phyloP scores from a whole-genome alignment of 1,140 invertebrate genomes.

The Thaumetopoea pityocampa region DNA sequence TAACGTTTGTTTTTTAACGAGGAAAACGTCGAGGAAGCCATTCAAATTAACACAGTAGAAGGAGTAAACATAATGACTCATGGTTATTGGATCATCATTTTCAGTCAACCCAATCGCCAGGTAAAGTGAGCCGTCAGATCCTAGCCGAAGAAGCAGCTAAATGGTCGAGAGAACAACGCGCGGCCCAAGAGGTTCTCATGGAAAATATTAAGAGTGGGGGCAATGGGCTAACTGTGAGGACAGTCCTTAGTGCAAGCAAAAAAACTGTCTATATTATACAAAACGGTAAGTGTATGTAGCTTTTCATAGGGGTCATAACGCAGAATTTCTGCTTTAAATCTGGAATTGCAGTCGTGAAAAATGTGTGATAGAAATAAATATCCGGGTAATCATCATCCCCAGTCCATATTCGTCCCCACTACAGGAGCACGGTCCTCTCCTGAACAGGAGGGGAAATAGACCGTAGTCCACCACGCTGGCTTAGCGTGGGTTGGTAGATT shows the following conservation, averaged over 20 bases:
- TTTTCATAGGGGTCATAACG: no score
- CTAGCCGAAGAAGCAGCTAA: constrained; percentile 63
- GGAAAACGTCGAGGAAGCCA: no score
- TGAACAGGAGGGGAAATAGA: no score
- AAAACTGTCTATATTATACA: constrained; percentile 64
- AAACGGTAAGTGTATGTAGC: constrained; percentile 36
- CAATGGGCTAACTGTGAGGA: constrained; percentile 61
- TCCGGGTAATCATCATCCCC: no score
- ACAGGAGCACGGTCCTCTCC: no score
- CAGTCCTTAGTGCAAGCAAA: constrained; percentile 39
- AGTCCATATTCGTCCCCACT: no score
- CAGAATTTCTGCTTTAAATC: no score
- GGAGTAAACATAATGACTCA: background rate
- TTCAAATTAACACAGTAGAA: background rate
- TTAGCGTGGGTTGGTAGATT: no score
- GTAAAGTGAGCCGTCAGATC: constrained; percentile 61
- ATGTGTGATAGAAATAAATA: no score
- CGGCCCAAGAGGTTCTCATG: constrained; percentile 64
- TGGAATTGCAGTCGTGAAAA: no score
- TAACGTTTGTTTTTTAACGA: no score
- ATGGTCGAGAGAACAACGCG: constrained; percentile 63
- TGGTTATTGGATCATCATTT: constrained; percentile 8
- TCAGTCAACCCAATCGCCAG: constrained; percentile 59
- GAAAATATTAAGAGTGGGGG: constrained; percentile 68
- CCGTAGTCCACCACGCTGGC: no score